These are phyloP conservation scores for Tychaedon coryphoeus DNA, from an alignment of 2,113 vertebrate genomes.

Conservation along the genomic window DNA sequence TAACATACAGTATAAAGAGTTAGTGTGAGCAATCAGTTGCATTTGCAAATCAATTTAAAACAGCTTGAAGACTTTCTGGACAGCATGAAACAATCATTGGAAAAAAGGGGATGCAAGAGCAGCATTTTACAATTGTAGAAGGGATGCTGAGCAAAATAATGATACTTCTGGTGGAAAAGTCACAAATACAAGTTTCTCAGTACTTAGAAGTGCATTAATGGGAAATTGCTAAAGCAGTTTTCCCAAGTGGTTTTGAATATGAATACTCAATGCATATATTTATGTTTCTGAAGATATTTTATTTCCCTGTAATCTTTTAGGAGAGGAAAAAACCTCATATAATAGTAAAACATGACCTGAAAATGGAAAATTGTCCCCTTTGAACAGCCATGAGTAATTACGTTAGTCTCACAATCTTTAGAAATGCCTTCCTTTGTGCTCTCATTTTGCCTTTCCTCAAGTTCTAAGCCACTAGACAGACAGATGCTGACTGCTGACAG, in stretches of 20 bases:
- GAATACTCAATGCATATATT: not conserved
- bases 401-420: not conserved
- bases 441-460: not conserved
- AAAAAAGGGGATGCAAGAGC: not conserved
- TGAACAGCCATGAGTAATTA: not conserved
- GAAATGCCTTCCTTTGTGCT: not conserved
- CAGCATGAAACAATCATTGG: not conserved
- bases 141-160: not conserved
- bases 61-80: not conserved
- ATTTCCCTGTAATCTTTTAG: not conserved
- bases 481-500: not conserved
- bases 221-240: not conserved
- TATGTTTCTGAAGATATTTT: not conserved
- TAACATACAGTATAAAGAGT: not conserved
- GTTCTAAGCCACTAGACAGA: not conserved
- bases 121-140: not conserved
- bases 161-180: not conserved
- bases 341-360: not conserved
- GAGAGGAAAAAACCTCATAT: not conserved
- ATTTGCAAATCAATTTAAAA: conserved; percentile 14
- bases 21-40: not conserved
- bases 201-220: not conserved
- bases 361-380: not conserved
- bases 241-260: not conserved
- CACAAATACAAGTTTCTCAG: not conserved